Evolutionary conservation across 2,113 vertebrate genomes (phyloP), one percentile per base, ranked within the genome.

Genomic region (Hippopotamus amphibius): DNA sequence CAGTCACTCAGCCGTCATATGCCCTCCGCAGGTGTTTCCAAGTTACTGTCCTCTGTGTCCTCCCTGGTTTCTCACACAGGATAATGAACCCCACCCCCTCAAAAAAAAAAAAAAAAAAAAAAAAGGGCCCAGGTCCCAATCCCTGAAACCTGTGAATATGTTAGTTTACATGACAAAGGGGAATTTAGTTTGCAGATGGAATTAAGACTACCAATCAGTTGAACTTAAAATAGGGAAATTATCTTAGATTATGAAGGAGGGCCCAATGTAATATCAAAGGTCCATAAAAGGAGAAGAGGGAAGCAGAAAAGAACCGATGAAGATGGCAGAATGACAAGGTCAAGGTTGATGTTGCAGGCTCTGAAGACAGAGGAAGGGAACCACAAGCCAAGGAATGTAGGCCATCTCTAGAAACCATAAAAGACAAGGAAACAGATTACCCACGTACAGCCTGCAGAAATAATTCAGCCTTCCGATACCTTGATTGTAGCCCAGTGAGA

Each of bases 71-170:
- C n/a, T n/a, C n/a, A n/a, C n/a, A n/a, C n/a, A n/a, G n/a, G n/a
- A n/a, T n/a, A 80, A 80, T 16, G 22, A 30, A 22, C 21, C 12
- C 0, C 26, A n/a, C 26, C 5, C 10, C 0, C 6, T 2, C 15
- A 41, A 33, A n/a, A 61, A 50, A 71, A 61, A 46, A n/a, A n/a
- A n/a, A n/a, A n/a, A n/a, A n/a, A n/a, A n/a, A n/a, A n/a, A n/a
- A n/a, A 3, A 55, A 50, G 6, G 10, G n/a, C 5, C 16, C 10
- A 48, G 26, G 69, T 63, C 5, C 14, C 65, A 81, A 89, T 82
- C 13, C 48, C 8, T 83, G 53, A 92, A 79, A 89, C 24, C 11
- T 53, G 24, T 41, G 14, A 87, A 66, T 57, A 46, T 14, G 7
- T 55, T 88, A 72, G 15, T 76, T 80, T 80, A 41, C 2, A 43